These are phyloP conservation scores for Turritopsis dohrnii DNA, from an alignment of 30 jellyfish, hydroid and myxozoan species.

Conservation along the genomic window DNA sequence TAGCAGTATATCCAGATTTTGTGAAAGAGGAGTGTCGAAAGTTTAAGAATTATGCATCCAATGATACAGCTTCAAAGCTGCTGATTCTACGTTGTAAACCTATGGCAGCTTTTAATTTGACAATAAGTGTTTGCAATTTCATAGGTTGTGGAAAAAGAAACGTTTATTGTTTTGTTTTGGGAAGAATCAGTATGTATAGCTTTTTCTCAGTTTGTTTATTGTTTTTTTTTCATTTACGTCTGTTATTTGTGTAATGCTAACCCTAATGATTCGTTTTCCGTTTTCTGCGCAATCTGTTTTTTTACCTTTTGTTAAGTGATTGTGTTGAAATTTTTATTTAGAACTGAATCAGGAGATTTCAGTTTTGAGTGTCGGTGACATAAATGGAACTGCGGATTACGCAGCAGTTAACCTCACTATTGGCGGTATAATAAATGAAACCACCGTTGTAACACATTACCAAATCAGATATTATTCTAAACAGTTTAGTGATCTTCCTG, in stretches of 20 bases:
- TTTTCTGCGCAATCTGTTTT: too few relatives aligned
- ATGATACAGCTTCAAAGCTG: not conserved
- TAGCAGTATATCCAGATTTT: not conserved
- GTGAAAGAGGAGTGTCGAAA: not conserved
- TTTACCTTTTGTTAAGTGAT: too few relatives aligned
- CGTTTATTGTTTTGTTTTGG: not conserved
- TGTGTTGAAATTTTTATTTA: too few relatives aligned
- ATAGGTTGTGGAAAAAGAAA: not conserved
- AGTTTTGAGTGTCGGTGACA: not conserved
- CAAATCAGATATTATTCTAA: not conserved
- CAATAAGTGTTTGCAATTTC: not conserved
- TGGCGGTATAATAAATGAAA: not conserved
- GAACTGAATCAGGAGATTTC: not conserved
- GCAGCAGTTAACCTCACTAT: not conserved
- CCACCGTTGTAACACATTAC: not conserved
- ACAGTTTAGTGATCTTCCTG: not conserved
- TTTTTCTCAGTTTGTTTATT: too few relatives aligned
- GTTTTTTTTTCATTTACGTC: too few relatives aligned
- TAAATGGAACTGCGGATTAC: not conserved
- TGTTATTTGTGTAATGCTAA: too few relatives aligned
- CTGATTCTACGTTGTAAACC: not conserved
- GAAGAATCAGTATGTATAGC: not conserved
- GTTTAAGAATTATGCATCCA: not conserved
- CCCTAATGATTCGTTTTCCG: too few relatives aligned
- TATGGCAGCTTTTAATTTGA: not conserved